Percentiles rank a stretch among this genome's conserved stretches.
phyloP scores from a whole-genome alignment of 2,797 vertebrate species.

The Onychomys torridus region DNA sequence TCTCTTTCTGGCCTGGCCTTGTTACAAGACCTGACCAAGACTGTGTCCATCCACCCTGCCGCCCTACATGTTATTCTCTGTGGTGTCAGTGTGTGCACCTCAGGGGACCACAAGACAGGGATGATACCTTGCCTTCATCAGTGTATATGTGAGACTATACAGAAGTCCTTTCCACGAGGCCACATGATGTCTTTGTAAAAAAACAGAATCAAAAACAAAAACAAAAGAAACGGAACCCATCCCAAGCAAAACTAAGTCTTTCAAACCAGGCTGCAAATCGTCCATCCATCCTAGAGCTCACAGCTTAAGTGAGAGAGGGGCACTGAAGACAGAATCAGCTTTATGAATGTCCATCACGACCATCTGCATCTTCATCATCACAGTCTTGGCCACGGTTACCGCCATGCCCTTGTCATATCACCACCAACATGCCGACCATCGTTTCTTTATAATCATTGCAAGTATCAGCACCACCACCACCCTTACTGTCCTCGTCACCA shows the following conservation, averaged over 20 bases:
- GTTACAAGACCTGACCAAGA: background rate
- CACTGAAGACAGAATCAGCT: background rate
- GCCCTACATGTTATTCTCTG: background rate
- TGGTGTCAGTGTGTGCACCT: background rate
- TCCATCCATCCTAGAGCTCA: background rate
- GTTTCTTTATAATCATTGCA: no score
- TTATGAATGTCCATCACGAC: no score
- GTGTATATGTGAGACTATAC: accelerated
- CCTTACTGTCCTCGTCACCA: background rate
- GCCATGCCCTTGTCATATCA: background rate
- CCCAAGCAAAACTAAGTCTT: background rate
- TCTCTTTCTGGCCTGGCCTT: background rate
- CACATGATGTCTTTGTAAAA: background rate
- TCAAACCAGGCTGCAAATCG: background rate
- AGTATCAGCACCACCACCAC: accelerated
- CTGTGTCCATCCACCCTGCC: accelerated
- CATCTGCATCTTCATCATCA: accelerated
- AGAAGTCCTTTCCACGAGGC: background rate
- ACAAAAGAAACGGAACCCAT: background rate
- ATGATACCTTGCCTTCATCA: background rate
- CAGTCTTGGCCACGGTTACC: background rate
- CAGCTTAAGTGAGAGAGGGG: background rate
- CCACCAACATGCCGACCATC: accelerated
- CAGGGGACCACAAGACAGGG: background rate
- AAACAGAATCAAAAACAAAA: background rate